Evolutionary conservation across 2,797 vertebrate genomes (phyloP), one percentile per base, ranked within the genome.

Genomic region (Micropoecilia bifurca): DNA sequence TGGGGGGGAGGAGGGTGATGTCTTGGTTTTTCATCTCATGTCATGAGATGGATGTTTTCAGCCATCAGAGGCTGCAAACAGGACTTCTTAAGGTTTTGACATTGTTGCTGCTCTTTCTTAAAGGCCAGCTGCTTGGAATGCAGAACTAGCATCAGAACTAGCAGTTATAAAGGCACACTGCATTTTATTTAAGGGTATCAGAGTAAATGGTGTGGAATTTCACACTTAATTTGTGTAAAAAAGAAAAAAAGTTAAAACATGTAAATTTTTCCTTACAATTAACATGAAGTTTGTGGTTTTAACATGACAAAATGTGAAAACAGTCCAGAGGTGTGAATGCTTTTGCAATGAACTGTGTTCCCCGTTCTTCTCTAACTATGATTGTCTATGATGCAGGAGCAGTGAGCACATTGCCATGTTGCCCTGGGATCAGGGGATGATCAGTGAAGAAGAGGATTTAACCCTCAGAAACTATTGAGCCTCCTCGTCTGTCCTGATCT

Each of bases 371-470:
- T 80, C 76, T 90, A 77, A 92, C 82, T 43, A 22, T 1, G 80
- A 33, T 77, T 85, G 55, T 93, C 47, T 91, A 72, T 89, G 78
- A 3, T 66, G 18, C 45, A 94, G 93, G 91, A 91, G 84, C 81
- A 77, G 81, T 91, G 84, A 77, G 86, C 87, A 90, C 85, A 86
- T 84, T 80, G 88, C 79, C 87, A 77, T 76, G 82, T 83, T 77
- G 87, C 86, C 89, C 85, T 86, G 83, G 46, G 73, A 81, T 73
- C 76, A 74, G 76, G 80, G 77, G 69, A 61, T 63, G 79, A 87
- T 87, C 77, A 86, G 81, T 89, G 88, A 90, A 89, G 88, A 89
- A 86, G 77, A 90, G 80, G 91, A 86, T 90, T 88, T 84, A 75
- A 88, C 84, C 87, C 79, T 87, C 55, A 84, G 74, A 85, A 87